Base-by-base conservation (phyloP, 2,113 vertebrate species). In the Aythya baeri region DNA sequence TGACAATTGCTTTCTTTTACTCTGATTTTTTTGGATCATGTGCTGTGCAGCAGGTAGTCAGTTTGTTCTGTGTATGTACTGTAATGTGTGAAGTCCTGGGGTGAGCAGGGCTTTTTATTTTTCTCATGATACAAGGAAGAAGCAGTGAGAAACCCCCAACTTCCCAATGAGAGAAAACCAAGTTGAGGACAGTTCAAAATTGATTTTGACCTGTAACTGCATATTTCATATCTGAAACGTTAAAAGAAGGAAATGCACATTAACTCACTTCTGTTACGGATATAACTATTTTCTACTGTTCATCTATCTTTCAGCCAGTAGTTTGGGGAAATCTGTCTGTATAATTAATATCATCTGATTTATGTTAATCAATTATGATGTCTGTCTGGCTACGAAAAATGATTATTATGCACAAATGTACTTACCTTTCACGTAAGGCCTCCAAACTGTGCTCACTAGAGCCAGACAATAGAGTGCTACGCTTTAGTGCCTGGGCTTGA, bases 301-400 rank as follows among this genome's bases (percentile, higher is more conserved):
- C 72, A 77, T 93, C 70, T 88, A 94, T 91, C 92, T 86, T 96
- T 92, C 89, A 82, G 94, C 91, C 9, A 57, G 89, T 92, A 89
- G 91, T 91, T 91, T 92, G 74, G 78, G 83, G 66, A 93, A 93
- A 93, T 63, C 81, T 94, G 86, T 94, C 91, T 9, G 16, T 36
- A 68, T 93, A 95, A 95, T 89, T 95, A 93, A 96, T 95, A 91
- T 72, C 68, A 94, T 84, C 77, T 94, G 93, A 95, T 94, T 96
- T 95, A 94, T 88, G 55, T 89, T 96, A 89, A 89, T 94, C 74
- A 92, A 75, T 94, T 96, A 86, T 57, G 34, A 79, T 84, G 70
- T 91, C 94, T 91, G 14, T 82, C 88, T 89, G 68, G 61, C 73
- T 54, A 75, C 91, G 95, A 97, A 82, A 92, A 92, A 96, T 96